Conservation (phyloP, 2,888 invertebrate genomes). For the Lycocerus yunnanus region DNA sequence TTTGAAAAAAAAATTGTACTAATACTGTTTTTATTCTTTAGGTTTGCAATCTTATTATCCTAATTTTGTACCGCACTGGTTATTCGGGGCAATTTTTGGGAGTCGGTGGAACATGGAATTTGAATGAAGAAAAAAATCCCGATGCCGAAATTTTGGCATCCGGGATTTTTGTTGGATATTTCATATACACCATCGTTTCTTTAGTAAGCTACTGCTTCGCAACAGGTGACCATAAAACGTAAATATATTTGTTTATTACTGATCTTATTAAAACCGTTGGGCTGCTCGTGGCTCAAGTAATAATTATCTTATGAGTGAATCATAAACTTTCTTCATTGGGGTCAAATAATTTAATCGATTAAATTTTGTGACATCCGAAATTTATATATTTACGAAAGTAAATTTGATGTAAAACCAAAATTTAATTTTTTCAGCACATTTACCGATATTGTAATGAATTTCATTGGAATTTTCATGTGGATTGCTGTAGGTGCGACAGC, state of each 20-base stretch:
- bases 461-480: slow-evolving; percentile 83
- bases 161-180: slow-evolving; percentile 84
- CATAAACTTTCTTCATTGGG: slow-evolving; percentile 14
- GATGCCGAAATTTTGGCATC: slow-evolving; percentile 88
- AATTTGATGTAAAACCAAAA: too few relatives aligned
- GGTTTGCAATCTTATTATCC: slow-evolving; percentile 80
- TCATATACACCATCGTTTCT: slow-evolving; percentile 81
- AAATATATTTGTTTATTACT: slow-evolving; percentile 25
- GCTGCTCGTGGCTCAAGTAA: not conserved
- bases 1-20: not conserved
- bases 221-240: slow-evolving; percentile 78
- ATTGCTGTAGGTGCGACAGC: slow-evolving; percentile 85
- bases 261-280: not conserved
- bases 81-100: slow-evolving; percentile 83
- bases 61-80: slow-evolving; percentile 81
- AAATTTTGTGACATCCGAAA: not conserved
- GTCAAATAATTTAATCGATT: slow-evolving; percentile 11
- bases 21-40: slow-evolving; percentile 48
- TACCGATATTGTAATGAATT: slow-evolving; percentile 85
- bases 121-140: slow-evolving; percentile 85
- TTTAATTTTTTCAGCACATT: slow-evolving; percentile 63
- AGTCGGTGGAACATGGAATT: slow-evolving; percentile 88
- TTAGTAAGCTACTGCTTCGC: slow-evolving; percentile 78
- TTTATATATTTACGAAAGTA: too few relatives aligned
- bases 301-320: slow-evolving; percentile 9